These are phyloP conservation scores for Mesembrinibis cayennensis DNA, from an alignment of 2,113 vertebrate species.

Conservation along the genomic window DNA sequence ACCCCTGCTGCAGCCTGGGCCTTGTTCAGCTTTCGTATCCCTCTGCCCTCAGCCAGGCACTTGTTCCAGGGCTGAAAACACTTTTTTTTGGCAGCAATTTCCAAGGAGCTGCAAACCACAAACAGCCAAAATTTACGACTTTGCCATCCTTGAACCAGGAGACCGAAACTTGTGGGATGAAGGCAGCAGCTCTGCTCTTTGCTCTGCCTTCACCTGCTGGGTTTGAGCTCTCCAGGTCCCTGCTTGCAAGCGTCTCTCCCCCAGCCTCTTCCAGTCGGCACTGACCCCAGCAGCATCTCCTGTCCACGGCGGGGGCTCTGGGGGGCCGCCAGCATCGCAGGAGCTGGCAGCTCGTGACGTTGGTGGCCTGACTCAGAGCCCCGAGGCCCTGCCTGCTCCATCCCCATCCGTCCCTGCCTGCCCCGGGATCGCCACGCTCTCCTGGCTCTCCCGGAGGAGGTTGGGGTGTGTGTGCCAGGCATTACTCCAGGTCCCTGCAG, in stretches of 20 bases:
- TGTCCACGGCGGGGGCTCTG: rapidly evolving
- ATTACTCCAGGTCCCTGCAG: not conserved
- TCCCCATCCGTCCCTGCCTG: not conserved
- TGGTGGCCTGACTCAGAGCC: not conserved
- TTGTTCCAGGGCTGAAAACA: not conserved
- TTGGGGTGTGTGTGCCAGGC: not conserved
- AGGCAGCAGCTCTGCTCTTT: not conserved
- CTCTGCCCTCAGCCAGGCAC: not conserved
- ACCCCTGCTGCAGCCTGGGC: not conserved
- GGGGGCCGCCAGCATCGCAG: not conserved
- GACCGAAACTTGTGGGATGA: rapidly evolving
- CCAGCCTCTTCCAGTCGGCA: not conserved
- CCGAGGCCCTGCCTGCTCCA: not conserved
- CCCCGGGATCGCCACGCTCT: rapidly evolving
- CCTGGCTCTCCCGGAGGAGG: not conserved
- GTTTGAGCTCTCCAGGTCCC: not conserved
- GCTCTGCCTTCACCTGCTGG: not conserved
- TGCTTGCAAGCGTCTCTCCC: rapidly evolving
- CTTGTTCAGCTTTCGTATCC: not conserved
- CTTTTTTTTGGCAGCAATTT: not conserved
- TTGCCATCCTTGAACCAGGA: not conserved
- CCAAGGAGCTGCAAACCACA: not conserved
- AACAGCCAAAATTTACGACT: not conserved
- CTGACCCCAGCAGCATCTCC: not conserved
- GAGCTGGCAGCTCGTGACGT: not conserved